phyloP scores from a whole-genome alignment of 2,888 invertebrate species.

The Phrixothrix hirtus region DNA sequence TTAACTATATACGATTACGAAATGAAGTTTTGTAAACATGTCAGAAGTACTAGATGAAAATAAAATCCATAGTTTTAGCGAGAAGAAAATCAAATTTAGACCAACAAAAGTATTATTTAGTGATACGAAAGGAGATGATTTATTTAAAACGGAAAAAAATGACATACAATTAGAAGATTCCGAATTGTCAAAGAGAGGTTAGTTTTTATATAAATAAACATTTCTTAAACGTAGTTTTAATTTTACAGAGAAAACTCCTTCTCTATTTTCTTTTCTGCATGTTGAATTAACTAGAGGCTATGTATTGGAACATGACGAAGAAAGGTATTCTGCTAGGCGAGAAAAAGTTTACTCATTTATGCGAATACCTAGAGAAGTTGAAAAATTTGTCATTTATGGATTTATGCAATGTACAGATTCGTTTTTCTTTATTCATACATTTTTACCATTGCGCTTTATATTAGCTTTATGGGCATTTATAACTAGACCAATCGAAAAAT shows the following conservation, averaged over 20 bases:
- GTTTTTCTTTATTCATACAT: constrained; percentile 96
- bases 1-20: constrained; percentile 6
- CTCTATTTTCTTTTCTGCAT: constrained; percentile 72
- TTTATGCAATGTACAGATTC: constrained; percentile 97
- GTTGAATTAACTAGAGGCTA: constrained; percentile 92
- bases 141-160: constrained; percentile 43
- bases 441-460: constrained; percentile 89
- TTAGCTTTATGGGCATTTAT: constrained; percentile 83
- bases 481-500: constrained; percentile 72
- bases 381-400: constrained; percentile 91
- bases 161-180: constrained; percentile 40
- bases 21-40: constrained; percentile 35
- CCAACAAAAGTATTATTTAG: constrained; percentile 53
- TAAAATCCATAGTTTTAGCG: constrained; percentile 26
- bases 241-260: constrained; percentile 37
- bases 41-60: constrained; percentile 29
- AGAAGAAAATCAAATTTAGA: constrained; percentile 59
- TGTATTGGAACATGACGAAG: constrained; percentile 92
- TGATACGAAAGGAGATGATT: constrained; percentile 53
- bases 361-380: constrained; percentile 90
- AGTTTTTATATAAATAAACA: constrained; percentile 3
- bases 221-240: not conserved
- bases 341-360: constrained; percentile 97
- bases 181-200: constrained; percentile 45
- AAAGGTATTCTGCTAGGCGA: constrained; percentile 88